Evolutionary conservation across 1,140 invertebrate species (phyloP), one percentile per base, ranked within the genome.

Genomic region (Branchinecta lynchi): DNA sequence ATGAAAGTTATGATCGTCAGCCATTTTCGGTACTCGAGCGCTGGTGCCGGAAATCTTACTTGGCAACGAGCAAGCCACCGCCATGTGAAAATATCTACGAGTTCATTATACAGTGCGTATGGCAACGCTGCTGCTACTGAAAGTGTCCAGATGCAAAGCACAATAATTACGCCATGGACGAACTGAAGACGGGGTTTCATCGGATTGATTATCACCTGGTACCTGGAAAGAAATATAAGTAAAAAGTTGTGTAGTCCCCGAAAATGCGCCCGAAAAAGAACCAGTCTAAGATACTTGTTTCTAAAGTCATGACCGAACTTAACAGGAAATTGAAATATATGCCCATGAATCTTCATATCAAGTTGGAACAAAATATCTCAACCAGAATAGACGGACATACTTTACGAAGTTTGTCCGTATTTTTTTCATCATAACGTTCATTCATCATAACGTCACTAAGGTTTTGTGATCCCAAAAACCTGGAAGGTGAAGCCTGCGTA

Each of bases 151-250:
- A 83, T 80, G 0, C 76, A 45, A 5, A 75, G 71, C 0, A 83
- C 77, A 7, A 82, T 74, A 7, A 76, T 71, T 20, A 76, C 66
- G 2, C 79, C 80, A 17, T 77, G 73, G 0, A 73, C 70, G 65
- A 75, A 76, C 32, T 75, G 76, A 69, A 83, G 76, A 9, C 82
- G 73, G 8, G 76, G 77, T 44, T 76, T 77, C 15, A 83, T 73
- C 0, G 82, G 82, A 65, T 81, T 77, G 20, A 81, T 75, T 32
- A 83, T 79, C n/a, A 82, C 80, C 72, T 75, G 43, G 74, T 72
- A 70, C 32, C 66, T 45, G 51, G 17, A 60, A 20, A 1, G 51
- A 6, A 60, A 20, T 60, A 15, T 3, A 60, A 9, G 46, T 9
- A 68, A 51, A 51, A 51, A 51, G 9, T 51, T 51, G n/a, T 9